Evolutionary conservation across 2,888 invertebrate genomes (phyloP), one percentile per base, ranked within the genome.

Genomic region (Gymnocheta viridis): DNA sequence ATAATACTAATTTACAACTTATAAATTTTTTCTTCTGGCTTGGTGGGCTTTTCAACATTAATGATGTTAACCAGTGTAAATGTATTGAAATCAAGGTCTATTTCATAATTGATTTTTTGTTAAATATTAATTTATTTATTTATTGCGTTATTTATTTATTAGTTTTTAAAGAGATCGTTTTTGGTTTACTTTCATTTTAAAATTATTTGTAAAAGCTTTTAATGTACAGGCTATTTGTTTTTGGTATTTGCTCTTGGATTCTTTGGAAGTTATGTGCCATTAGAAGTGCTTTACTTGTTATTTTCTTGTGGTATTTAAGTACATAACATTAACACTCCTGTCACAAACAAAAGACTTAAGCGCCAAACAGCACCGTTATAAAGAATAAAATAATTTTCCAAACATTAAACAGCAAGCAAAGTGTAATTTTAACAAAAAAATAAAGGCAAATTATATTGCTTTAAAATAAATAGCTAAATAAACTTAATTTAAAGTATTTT

Each of bases 281-380:
- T 19, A 1, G 22, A 47, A 47, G 19, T 19, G 17, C 2, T 47
- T 47, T 19, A 19, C 6, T 27, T 54, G n/a, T 6, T 0, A 9
- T 5, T 47, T 47, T 44, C 5, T 10, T n/a, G 9, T 47, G 4
- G 22, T 7, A 24, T 49, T 44, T 49, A 22, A 49, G 12, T 24
- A 19, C 2, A 3, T 1, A 4, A 22, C 5, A 24, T 1, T 2
- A 27, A 22, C 6, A n/a, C 14, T 54, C 7, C 14, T 51, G 29
- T 29, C 7, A 2, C 27, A 66, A 60, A 77, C 60, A 22, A 60
- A 77, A 69, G 56, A 49, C 58, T 69, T 69, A 60, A 49, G 60
- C 49, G 22, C 7, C n/a, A 58, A 58, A 77, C 44, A 1, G 1
- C 32, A 0, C 19, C n/a, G n/a, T 5, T 4, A 1, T 24, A 35